Evolutionary conservation across 2,113 vertebrate species (phyloP), one percentile per base, ranked within the genome.

Genomic region (Neolamprologus cancellatus): DNA sequence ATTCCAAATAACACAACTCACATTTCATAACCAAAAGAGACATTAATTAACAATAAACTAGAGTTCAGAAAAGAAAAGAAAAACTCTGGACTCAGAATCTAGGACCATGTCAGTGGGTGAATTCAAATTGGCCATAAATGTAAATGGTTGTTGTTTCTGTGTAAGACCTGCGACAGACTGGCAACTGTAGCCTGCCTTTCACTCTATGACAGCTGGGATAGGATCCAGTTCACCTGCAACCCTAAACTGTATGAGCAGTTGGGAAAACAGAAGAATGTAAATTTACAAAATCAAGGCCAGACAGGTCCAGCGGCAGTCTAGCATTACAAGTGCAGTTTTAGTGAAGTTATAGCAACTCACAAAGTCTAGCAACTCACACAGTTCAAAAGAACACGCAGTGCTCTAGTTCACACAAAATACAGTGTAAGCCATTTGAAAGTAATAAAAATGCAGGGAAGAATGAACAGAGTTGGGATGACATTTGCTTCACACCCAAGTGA

Each of bases 401-500:
- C 32, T 84, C 53, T n/a, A 2, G 14, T 71, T 34, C 17, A 23
- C 8, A 76, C 78, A 83, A 76, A 78, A 20, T 57, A 76, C 76
- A 83, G 36, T 59, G 28, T 20, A 84, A 86, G 80, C 39, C 53
- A 79, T 88, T 89, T 90, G 84, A 86, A 88, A 83, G 84, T 91
- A 89, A 78, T 78, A 41, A 3, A 10, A 81, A 55, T 78, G 41
- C 28, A 85, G 78, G 59, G 61, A 82, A 50, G 41, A 89, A 78
- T 64, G 79, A 87, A 91, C 84, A 85, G 84, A 83, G 55, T 48
- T 14, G 23, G 59, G 69, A 85, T 89, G 89, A 89, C 93, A 93
- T 90, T 93, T 91, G 74, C 83, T 89, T 89, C 88, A 92, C 85
- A 84, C 87, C 86, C 92, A 93, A 92, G 88, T 86, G 85, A 89